Evolutionary conservation across 2,888 invertebrate genomes (phyloP), one percentile per base, ranked within the genome.

Genomic region (Agrochola lychnidis): DNA sequence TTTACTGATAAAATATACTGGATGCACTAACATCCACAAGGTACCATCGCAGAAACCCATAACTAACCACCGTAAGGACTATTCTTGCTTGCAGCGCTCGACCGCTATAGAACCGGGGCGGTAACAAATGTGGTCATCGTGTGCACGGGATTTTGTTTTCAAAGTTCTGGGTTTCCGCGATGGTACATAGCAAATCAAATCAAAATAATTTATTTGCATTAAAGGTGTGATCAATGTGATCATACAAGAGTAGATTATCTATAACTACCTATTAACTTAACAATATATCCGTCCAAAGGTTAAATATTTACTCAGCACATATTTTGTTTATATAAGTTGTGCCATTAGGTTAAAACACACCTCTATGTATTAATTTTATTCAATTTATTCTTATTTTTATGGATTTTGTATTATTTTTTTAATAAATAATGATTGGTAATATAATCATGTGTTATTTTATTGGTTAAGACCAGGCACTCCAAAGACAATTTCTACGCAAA

Each of bases 291-390:
- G 82, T 88, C 89, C 88, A 88, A 90, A 89, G 85, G 82, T 83
- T 79, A 81, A 74, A 62, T 83, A 81, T 85, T 51, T 83, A 83
- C 81, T 87, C 81, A 86, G 89, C 89, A 86, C 84, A 86, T 84
- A 63, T 82, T 81, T 84, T 85, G 73, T 87, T 84, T 79, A 85
- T 80, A 86, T 89, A 85, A 90, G 89, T 88, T 81, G 91, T 91
- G 91, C 91, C 91, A 91, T 91, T 91, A 90, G 86, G 66, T 75
- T 90, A 89, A 80, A 74, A 70, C 10, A 78, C 81, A 84, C 82
- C 81, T 82, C 53, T 88, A 70, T 66, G 69, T 85, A 82, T 81
- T 86, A 83, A 76, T 83, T 64, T 72, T 78, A 61, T 72, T 80
- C 62, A 68, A 68, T 79, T 40, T 80, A 74, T 81, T 73, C 12